phyloP scores from a whole-genome alignment of 2,888 invertebrate genomes.

The Bruchidius siliquastri region DNA sequence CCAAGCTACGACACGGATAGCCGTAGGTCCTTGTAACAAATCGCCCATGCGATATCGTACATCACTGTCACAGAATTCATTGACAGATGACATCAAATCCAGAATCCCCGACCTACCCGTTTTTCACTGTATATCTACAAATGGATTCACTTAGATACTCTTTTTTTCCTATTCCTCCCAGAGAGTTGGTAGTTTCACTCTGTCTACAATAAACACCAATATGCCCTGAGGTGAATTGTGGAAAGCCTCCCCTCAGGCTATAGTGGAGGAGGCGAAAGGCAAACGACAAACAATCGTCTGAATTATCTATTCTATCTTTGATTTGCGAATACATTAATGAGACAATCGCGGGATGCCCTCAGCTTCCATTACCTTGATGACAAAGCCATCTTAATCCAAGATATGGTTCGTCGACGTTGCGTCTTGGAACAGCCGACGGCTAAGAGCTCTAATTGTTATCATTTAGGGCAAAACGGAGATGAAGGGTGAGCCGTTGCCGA shows the following conservation, averaged over 20 bases:
- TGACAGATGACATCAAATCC: too few species aligned
- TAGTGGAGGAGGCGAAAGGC: slow-evolving; percentile 11
- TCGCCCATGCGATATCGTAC: too few species aligned
- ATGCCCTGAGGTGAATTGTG: neutral
- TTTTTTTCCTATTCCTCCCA: too few species aligned
- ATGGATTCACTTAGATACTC: too few species aligned
- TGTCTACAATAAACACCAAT: neutral
- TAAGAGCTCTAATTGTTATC: slow-evolving; percentile 44
- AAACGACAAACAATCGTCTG: slow-evolving; percentile 37
- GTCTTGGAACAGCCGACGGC: slow-evolving; percentile 30
- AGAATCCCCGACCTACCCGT: too few species aligned
- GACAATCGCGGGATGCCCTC: slow-evolving; percentile 42
- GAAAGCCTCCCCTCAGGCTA: neutral
- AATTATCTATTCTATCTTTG: slow-evolving; percentile 47
- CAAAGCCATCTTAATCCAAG: slow-evolving; percentile 46
- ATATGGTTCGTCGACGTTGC: slow-evolving; percentile 26
- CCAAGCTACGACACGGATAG: too few species aligned
- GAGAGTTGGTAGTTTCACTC: too few species aligned
- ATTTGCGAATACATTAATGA: slow-evolving; percentile 47
- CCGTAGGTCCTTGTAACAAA: too few species aligned
- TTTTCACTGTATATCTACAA: too few species aligned
- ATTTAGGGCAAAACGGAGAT: slow-evolving; percentile 29
- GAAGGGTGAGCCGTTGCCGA: neutral
- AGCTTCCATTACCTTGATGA: slow-evolving; percentile 48
- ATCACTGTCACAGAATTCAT: too few species aligned